phyloP scores from a whole-genome alignment of 2,797 vertebrate genomes.

The Crocidura indochinensis region DNA sequence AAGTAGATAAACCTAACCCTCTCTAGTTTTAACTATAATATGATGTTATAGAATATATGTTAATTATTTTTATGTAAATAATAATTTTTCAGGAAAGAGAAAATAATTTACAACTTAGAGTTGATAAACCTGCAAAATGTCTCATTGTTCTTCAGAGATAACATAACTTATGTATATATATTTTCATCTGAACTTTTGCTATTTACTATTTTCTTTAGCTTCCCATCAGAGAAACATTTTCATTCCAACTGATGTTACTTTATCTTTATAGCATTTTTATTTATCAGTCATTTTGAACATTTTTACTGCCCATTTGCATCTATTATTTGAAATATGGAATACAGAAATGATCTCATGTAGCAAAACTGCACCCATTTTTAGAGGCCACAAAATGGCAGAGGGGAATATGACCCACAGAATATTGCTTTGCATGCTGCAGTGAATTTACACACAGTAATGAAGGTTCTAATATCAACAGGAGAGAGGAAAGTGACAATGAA shows the following conservation, averaged over 20 bases:
- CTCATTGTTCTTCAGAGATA: neutral
- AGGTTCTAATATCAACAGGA: constrained; percentile 76
- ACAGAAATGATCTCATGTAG: constrained; percentile 38
- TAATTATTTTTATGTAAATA: neutral
- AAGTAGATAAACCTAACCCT: neutral
- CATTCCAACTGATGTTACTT: neutral
- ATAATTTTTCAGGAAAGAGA: neutral
- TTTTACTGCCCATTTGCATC: neutral
- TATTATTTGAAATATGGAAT: constrained; percentile 31
- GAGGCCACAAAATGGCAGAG: constrained; percentile 70
- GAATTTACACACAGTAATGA: constrained; percentile 75
- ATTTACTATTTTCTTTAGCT: neutral
- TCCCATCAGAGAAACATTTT: neutral
- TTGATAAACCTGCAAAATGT: neutral
- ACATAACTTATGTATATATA: neutral
- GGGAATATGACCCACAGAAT: constrained; percentile 63
- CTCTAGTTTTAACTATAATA: neutral
- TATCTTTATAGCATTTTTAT: neutral
- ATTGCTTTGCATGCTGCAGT: constrained; percentile 71
- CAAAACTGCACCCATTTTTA: constrained; percentile 80
- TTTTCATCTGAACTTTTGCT: neutral
- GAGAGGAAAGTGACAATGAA: constrained; percentile 72
- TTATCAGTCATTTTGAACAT: neutral
- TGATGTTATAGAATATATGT: neutral
- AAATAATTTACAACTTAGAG: neutral